Conservation (phyloP, 2,797 vertebrate genomes). For the Sebastes nivosus region DNA sequence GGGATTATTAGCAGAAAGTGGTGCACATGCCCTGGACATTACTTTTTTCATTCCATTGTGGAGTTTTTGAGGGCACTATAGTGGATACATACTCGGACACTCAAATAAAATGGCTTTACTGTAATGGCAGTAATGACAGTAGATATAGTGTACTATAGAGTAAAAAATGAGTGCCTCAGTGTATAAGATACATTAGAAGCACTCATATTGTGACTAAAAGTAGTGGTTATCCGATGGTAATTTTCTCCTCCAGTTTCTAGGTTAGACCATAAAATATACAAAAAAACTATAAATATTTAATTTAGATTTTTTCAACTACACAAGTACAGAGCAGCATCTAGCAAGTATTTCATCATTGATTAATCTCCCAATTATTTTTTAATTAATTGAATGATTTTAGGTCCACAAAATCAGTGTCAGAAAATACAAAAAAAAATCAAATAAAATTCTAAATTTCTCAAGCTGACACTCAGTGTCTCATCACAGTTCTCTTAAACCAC, state of each 20-base stretch:
- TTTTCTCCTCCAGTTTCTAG: not conserved
- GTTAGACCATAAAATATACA: constrained; percentile 2
- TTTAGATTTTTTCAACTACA: not conserved
- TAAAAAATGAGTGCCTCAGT: not conserved
- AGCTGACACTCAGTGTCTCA: not conserved
- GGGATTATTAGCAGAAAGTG: not conserved
- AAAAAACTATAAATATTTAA: not conserved
- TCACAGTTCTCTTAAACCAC: not conserved
- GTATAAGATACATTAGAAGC: not conserved
- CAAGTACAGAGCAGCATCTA: not conserved
- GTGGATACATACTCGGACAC: not conserved
- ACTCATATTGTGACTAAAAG: not conserved
- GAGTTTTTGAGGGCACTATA: not conserved
- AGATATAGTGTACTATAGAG: not conserved
- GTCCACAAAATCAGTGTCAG: not conserved
- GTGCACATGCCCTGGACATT: not conserved
- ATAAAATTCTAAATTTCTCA: not conserved
- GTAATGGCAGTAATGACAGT: too few species aligned
- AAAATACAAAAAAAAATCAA: not conserved
- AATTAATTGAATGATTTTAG: not conserved
- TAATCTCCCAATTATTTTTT: not conserved
- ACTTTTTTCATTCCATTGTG: not conserved
- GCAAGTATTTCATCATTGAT: not conserved
- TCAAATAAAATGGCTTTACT: too few species aligned
- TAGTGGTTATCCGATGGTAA: not conserved